Evolutionary conservation across 2,797 vertebrate genomes (phyloP).

Genomic region (Percopsis omiscomaycus): DNA sequence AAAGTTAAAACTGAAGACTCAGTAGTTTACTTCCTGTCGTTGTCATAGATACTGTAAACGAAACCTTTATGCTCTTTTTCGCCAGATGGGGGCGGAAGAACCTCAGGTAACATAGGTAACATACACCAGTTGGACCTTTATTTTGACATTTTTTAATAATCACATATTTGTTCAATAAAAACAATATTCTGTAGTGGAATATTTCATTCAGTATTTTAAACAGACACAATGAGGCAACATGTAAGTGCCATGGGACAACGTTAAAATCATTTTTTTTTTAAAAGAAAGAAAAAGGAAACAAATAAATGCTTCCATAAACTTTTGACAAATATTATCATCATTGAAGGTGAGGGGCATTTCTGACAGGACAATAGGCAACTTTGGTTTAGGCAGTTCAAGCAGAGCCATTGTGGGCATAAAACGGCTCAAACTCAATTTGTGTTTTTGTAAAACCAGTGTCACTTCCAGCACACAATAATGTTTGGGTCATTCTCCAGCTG

Average conservation of each 20-base stretch:
- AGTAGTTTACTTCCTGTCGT: conserved; percentile 4
- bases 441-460: conserved; percentile 30
- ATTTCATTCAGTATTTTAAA: conserved; percentile 9
- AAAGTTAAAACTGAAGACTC: not conserved
- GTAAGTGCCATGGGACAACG: not conserved
- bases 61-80: not conserved
- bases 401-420: conserved; percentile 4
- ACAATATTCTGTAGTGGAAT: conserved; percentile 26
- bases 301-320: conserved; percentile 20
- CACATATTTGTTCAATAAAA: conserved; percentile 11
- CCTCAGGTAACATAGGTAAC: not conserved
- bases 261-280: not conserved
- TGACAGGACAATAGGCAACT: conserved; percentile 28
- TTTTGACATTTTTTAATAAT: conserved; percentile 26
- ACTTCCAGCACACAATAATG: conserved; percentile 98
- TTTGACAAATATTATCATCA: conserved; percentile 4
- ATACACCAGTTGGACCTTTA: not conserved
- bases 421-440: not conserved
- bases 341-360: conserved; percentile 19
- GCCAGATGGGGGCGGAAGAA: conserved; percentile 44
- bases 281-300: conserved; percentile 13
- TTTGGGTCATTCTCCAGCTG: conserved; percentile 96
- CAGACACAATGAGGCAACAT: not conserved
- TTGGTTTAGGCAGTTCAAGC: conserved; percentile 44
- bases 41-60: conserved; percentile 63